A percentile compares a stretch with the other conserved stretches of the same genome.
Evolutionary conservation across 2,888 invertebrate species (phyloP).

Genomic region (Athalia cordata): DNA sequence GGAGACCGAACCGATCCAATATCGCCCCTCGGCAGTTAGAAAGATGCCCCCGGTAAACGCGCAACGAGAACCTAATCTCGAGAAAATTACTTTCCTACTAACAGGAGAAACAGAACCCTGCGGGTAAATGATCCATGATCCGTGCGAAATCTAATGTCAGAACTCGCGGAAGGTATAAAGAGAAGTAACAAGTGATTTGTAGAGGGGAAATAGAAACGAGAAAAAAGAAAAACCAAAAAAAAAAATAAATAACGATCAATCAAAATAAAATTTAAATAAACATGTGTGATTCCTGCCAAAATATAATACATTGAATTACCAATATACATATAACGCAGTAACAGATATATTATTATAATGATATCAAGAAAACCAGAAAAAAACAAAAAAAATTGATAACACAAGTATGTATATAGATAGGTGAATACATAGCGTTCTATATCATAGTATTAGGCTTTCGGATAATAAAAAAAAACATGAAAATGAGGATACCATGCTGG

Average conservation of each 20-base stretch:
- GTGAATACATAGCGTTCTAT: constrained; percentile 60
- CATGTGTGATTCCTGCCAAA: constrained; percentile 66
- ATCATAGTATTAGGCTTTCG: constrained; percentile 65
- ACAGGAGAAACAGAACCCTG: background rate
- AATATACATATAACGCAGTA: constrained; percentile 14
- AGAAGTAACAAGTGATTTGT: constrained; percentile 25
- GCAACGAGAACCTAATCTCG: constrained; percentile 11
- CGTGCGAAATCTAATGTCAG: background rate
- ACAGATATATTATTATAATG: constrained; percentile 25
- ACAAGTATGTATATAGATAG: constrained; percentile 65
- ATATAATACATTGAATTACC: constrained; percentile 47
- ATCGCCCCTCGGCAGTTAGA: constrained; percentile 15
- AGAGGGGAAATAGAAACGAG: too few species aligned
- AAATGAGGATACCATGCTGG: constrained; percentile 15
- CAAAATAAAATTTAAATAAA: constrained; percentile 32
- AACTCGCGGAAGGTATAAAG: constrained; percentile 1
- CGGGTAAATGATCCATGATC: background rate
- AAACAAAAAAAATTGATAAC: constrained; percentile 54
- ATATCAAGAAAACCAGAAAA: constrained; percentile 51
- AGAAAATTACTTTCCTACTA: constrained; percentile 8
- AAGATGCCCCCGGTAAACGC: background rate
- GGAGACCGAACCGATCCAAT: constrained; percentile 13
- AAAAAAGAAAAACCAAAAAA: constrained; percentile 2
- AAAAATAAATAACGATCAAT: background rate
- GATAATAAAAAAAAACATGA: constrained; percentile 61